Evolutionary conservation across 2,888 invertebrate species (phyloP).

Genomic region (Teleogryllus oceanicus): DNA sequence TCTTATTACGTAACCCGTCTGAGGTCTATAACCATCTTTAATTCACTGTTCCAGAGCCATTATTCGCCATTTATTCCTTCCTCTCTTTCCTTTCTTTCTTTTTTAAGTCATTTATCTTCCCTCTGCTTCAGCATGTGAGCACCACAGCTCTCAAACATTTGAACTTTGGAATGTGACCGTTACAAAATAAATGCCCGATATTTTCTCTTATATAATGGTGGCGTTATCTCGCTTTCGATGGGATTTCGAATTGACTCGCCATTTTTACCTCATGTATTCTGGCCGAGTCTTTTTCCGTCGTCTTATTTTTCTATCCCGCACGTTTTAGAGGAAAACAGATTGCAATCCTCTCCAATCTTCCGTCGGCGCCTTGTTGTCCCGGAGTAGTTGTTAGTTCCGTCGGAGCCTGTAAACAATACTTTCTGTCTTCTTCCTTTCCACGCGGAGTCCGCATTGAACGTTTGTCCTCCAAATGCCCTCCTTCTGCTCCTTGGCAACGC

Average conservation of each 20-base stretch:
- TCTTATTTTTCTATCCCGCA: not conserved
- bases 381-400: not conserved
- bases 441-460: too few relatives aligned
- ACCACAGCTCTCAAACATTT: not conserved
- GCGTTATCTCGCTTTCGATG: constrained; percentile 18
- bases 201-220: constrained; percentile 18
- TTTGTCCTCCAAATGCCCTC: too few relatives aligned
- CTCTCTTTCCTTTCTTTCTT: not conserved
- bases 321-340: not conserved
- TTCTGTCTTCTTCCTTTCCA: not conserved
- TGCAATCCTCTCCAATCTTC: not conserved
- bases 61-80: not conserved
- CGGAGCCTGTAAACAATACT: not conserved
- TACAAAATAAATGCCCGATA: not conserved
- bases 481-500: too few relatives aligned
- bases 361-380: not conserved
- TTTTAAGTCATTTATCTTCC: not conserved
- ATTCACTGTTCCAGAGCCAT: too few relatives aligned
- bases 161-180: not conserved
- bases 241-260: not conserved
- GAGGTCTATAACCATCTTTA: too few relatives aligned
- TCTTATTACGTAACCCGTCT: too few relatives aligned
- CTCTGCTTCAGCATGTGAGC: not conserved
- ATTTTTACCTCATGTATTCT: constrained; percentile 18
- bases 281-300: not conserved